phyloP scores from a whole-genome alignment of 2,797 vertebrate species.

The Myotis daubentonii region DNA sequence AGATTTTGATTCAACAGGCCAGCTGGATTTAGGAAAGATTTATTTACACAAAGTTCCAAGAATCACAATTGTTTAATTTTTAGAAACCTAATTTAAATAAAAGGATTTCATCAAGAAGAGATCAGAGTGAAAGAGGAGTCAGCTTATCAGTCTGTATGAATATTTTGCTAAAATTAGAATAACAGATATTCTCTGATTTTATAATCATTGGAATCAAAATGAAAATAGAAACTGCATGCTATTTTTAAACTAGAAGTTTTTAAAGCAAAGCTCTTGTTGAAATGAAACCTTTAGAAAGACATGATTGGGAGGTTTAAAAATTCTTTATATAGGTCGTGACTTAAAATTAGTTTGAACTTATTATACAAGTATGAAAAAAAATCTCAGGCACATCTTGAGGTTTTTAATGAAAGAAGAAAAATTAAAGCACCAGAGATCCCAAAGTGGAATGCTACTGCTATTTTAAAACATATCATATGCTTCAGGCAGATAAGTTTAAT shows the following conservation, averaged over 20 bases:
- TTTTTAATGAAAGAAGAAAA: constrained; percentile 61
- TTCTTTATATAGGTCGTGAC: constrained; percentile 1
- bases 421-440: constrained; percentile 37
- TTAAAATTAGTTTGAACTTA: constrained; percentile 61
- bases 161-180: constrained; percentile 20
- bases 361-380: constrained; percentile 3
- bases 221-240: neutral
- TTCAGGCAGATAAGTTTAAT: constrained; percentile 75
- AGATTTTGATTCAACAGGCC: neutral
- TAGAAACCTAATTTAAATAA: constrained; percentile 6
- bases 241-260: constrained; percentile 42
- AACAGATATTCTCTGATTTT: neutral
- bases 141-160: neutral
- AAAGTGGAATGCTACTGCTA: constrained; percentile 33
- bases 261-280: neutral
- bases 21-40: constrained; percentile 12
- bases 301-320: neutral
- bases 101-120: neutral
- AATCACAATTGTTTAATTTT: neutral
- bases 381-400: constrained; percentile 6
- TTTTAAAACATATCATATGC: constrained; percentile 56
- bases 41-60: neutral
- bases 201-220: constrained; percentile 2
- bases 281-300: constrained; percentile 27
- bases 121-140: neutral